Base-by-base conservation (phyloP, 2,888 invertebrate genomes). In the Agonum fuliginosum region DNA sequence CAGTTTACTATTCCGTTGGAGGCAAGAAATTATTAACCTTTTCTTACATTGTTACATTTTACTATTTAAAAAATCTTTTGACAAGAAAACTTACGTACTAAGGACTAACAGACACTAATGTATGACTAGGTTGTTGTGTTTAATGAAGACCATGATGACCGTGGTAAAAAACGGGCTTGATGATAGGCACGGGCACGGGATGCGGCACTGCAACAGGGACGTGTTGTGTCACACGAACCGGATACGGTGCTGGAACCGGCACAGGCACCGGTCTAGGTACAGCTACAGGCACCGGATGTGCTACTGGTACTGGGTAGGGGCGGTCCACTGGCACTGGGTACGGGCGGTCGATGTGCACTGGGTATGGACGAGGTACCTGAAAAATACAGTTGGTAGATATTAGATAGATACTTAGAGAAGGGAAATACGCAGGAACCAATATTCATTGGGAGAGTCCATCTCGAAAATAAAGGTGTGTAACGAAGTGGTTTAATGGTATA, bases 271-370 rank as follows among this genome's bases (percentile, higher is more conserved):
- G 86, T 71, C 80, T 82, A 14, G 80, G 80, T 10, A 83, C 82
- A 19, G 84, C 82, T n/a, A 85, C 83, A 10, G 83, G 83, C 34
- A 85, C 82, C 14, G 83, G 83, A 37, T 82, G 80, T 27, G 82
- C 83, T n/a, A 84, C 81, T 22, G 83, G 82, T 6, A 85, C 83
- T 22, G 84, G 89, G 0, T 90, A 89, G 0, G 90, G 89, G 78
- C 90, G 88, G 6, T 90, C 87, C 5, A 91, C 88, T 0, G 89
- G 90, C 24, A 89, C 88, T 1, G 89, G 87, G 27, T 89, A 88
- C 0, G 89, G 88, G 75, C 88, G 85, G 79, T 89, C 89, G 0
- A 90, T 88, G 0, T 88, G 84, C 0, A 89, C 88, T 0, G 83
- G 81, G 43, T 82, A 81, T 0, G 90, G 90, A 2, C 87, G 87